Percentiles rank a stretch among this genome's conserved stretches.
These are phyloP conservation scores for Echinometra lucunter DNA, from an alignment of 53 echinoderm and acorn worm species.

Conservation along the genomic window DNA sequence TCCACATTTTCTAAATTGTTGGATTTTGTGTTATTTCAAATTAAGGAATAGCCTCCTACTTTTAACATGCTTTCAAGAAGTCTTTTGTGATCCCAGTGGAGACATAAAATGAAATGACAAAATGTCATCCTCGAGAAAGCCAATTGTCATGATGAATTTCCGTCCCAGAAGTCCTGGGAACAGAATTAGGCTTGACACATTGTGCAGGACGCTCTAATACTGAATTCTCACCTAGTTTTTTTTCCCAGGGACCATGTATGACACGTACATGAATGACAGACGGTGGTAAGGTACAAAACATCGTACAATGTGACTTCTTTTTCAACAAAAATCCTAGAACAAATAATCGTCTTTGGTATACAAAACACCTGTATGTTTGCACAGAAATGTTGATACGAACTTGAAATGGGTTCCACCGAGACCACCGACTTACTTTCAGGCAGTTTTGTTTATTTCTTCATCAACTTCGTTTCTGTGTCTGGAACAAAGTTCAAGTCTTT, in stretches of 20 bases:
- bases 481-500: not conserved
- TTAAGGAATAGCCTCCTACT: not conserved
- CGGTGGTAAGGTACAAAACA: constrained; percentile 31
- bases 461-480: not conserved
- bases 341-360: constrained; percentile 15
- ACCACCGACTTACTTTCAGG: constrained; percentile 33
- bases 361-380: constrained; percentile 40
- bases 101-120: not conserved
- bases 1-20: not conserved
- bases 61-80: not conserved
- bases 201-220: not conserved
- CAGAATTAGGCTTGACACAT: not conserved
- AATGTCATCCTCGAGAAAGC: not conserved
- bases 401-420: constrained; percentile 32
- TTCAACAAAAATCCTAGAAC: constrained; percentile 39
- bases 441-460: not conserved
- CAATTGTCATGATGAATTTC: constrained; percentile 14
- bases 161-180: not conserved
- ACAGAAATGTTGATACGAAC: constrained; percentile 43
- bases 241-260: constrained; percentile 17
- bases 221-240: not conserved
- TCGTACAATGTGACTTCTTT: constrained; percentile 46
- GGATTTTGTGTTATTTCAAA: too few relatives aligned
- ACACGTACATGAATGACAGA: constrained; percentile 34
- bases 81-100: not conserved